These are phyloP conservation scores for Drosophila rhopaloa DNA, from an alignment of 1,140 invertebrate species.

Conservation along the genomic window DNA sequence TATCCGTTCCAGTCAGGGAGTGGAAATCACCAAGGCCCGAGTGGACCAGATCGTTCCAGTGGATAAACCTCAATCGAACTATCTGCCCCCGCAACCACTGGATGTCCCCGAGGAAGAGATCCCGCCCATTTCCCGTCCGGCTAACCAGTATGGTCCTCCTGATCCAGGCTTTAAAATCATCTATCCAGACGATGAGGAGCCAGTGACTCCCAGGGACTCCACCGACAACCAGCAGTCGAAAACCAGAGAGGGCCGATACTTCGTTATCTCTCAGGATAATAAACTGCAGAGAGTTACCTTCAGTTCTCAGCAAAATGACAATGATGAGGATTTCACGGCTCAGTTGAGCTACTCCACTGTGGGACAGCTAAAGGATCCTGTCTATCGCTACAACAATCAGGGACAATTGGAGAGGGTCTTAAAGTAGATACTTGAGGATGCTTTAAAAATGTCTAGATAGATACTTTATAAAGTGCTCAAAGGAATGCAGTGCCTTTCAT, in stretches of 20 bases:
- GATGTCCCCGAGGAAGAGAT: constrained; percentile 18
- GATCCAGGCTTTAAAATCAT: constrained; percentile 56
- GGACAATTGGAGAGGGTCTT: constrained; percentile 73
- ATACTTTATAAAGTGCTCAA: no score
- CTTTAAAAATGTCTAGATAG: no score
- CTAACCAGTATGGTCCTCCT: constrained; percentile 57
- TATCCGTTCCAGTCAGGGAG: not conserved
- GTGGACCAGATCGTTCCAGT: constrained; percentile 56
- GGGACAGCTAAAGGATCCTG: constrained; percentile 74
- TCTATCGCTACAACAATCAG: constrained; percentile 71
- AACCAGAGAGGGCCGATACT: constrained; percentile 70
- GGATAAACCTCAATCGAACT: constrained; percentile 3
- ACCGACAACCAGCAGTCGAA: not conserved
- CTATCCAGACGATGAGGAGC: constrained; percentile 62
- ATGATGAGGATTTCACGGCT: constrained; percentile 71
- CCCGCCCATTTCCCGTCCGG: constrained; percentile 13
- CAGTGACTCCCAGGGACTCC: not conserved
- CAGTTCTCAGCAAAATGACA: constrained; percentile 56
- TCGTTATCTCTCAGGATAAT: constrained; percentile 68
- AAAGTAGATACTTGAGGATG: constrained; percentile 28
- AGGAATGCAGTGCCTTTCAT: no score
- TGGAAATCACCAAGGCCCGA: constrained; percentile 66
- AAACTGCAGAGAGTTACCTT: constrained; percentile 71
- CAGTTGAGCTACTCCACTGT: constrained; percentile 74
- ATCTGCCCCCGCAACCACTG: constrained; percentile 20